Base-by-base conservation (phyloP, 2,113 vertebrate species). In the Pitta sordida region DNA sequence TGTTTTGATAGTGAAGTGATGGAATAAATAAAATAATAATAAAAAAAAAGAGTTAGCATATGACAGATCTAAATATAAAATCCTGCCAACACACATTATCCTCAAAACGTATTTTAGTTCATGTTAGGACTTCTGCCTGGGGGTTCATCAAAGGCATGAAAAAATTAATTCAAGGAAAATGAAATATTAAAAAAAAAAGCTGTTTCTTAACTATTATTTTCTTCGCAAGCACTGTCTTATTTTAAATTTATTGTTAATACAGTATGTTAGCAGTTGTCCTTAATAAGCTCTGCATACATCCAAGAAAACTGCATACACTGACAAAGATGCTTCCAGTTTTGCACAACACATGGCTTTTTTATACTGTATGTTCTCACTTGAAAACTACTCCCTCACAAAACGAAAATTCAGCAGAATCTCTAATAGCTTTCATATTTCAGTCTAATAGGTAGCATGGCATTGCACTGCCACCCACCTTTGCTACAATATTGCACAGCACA, bases 341-440 rank as follows among this genome's bases (percentile, higher is more conserved):
- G 75, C 65, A 77, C 93, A 78, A 94, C 88, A 53, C 82, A 92
- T 51, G 77, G 62, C 43, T 96, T 96, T 95, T 91, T 95, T 80
- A 90, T 75, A 76, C 18, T 8, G 27, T 81, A 55, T 67, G 84
- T 51, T 94, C 95, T 92, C 71, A 91, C 49, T 75, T 88, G 83
- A 91, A 96, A 96, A 95, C 81, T 94, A 94, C 91, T 88, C 74
- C 86, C 94, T 96, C 82, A 82, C 91, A 96, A 97, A 95, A 95
- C 73, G 79, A 93, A 92, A 97, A 97, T 96, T 97, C 97, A 97
- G 97, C 95, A 97, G 65, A 97, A 91, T 84, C 80, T 70, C 83
- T 97, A 96, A 98, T 93, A 95, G 87, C 91, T 94, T 97, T 96
- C 95, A 96, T 97, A 97, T 98, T 98, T 98, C 97, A 98, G 93